Evolutionary conservation across 2,113 vertebrate species (phyloP).

Genomic region (Alosa alosa): DNA sequence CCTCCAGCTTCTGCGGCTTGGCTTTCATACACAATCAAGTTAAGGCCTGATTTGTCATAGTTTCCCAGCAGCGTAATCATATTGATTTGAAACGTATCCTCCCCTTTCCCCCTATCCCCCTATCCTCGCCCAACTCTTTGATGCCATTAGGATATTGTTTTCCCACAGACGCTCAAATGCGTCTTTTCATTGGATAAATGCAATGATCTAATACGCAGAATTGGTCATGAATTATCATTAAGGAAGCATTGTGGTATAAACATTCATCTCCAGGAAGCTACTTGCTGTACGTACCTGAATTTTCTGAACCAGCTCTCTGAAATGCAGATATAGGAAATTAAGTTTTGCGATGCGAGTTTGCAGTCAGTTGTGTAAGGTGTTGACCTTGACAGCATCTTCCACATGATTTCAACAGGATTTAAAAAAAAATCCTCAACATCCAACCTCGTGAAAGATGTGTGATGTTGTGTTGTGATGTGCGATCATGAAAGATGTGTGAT

Average conservation of each 20-base stretch:
- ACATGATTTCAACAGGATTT: too few relatives aligned
- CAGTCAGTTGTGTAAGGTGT: too few relatives aligned
- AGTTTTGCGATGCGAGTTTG: too few relatives aligned
- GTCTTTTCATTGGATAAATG: slow-evolving; percentile 21
- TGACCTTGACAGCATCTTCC: too few relatives aligned
- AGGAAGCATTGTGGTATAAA: not conserved
- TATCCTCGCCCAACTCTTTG: slow-evolving; percentile 21
- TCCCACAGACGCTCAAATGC: slow-evolving; percentile 9
- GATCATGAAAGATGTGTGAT: too few relatives aligned
- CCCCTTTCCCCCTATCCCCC: not conserved
- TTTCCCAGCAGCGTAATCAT: slow-evolving; percentile 18
- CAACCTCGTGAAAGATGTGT: too few relatives aligned
- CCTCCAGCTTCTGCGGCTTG: not conserved
- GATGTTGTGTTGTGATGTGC: too few relatives aligned
- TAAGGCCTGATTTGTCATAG: slow-evolving; percentile 17
- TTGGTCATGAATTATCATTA: slow-evolving; percentile 8
- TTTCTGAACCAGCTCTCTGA: not conserved
- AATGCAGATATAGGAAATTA: not conserved
- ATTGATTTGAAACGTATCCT: slow-evolving; percentile 27
- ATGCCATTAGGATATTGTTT: slow-evolving; percentile 29
- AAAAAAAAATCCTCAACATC: too few relatives aligned
- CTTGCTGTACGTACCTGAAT: not conserved
- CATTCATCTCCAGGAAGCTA: not conserved
- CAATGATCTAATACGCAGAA: slow-evolving; percentile 16
- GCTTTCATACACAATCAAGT: slow-evolving; percentile 31